Percentiles rank a stretch among this genome's conserved stretches.
Conservation (phyloP, 2,113 vertebrate genomes). For the Oreochromis spilurus region DNA sequence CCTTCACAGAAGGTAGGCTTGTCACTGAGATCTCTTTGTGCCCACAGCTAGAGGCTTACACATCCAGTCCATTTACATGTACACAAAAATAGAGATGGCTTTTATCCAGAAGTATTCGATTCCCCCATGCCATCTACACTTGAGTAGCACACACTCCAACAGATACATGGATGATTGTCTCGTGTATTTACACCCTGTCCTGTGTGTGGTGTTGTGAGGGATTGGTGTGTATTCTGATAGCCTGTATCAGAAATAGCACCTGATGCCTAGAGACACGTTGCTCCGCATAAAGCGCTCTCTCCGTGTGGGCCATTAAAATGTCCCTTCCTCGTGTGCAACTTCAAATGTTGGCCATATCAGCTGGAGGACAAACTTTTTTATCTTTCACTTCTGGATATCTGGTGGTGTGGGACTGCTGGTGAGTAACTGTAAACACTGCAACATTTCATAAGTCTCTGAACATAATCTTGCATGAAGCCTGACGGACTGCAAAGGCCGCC, state of each 20-base stretch:
- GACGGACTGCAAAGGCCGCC: not conserved
- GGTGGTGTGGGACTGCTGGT: not conserved
- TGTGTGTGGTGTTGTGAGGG: not conserved
- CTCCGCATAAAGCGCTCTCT: not conserved
- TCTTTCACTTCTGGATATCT: not conserved
- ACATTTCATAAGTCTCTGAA: not conserved
- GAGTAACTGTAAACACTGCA: slow-evolving; percentile 6
- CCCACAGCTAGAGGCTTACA: not conserved
- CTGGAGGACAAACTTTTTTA: not conserved
- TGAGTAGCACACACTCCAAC: not conserved
- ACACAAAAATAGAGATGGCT: slow-evolving; percentile 7
- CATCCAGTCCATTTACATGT: not conserved
- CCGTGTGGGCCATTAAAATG: not conserved
- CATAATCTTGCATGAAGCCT: not conserved
- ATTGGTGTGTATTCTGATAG: slow-evolving; percentile 68
- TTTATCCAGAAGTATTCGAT: slow-evolving; percentile 11
- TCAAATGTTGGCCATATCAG: not conserved
- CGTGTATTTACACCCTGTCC: not conserved
- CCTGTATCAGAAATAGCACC: slow-evolving; percentile 63
- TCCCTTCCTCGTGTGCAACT: no score
- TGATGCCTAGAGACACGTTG: slow-evolving; percentile 57
- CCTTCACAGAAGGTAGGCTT: not conserved
- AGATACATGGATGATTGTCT: not conserved
- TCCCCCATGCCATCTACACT: not conserved
- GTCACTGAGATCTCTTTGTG: not conserved